Evolutionary conservation across 2,113 vertebrate genomes (phyloP), one percentile per base, ranked within the genome.

Genomic region (Rhinoderma darwinii): DNA sequence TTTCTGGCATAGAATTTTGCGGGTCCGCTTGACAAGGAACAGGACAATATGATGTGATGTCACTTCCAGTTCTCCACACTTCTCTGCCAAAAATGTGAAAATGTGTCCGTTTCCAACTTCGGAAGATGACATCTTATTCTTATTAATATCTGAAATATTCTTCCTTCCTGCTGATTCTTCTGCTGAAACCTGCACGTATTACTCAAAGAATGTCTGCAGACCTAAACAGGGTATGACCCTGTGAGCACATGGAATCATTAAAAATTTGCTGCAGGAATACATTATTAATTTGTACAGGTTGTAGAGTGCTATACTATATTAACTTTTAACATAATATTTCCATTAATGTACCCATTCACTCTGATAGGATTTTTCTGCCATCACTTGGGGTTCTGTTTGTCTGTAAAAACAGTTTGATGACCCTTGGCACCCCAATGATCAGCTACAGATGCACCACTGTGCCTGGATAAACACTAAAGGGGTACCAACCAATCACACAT

Each of bases 1-100:
- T 18, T 22, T 5, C 3, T 18, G 18, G 17, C 32, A 39, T 15
- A 6, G 66, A 70, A 35, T 77, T 77, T 41, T 8, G 15, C 4
- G 43, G 27, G 5, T 32, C 25, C 17, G 0, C 47, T 78, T 54
- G 27, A 20, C 76, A 56, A 78, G 47, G 15, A 77, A 77, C 47
- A 77, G 75, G 76, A 78, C 56, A 78, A 78, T 56, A 79, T 79
- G 17, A 37, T 79, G 77, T 79, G 77, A 79, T 59, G 51, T 79
- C 51, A 79, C 77, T 79, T 79, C 77, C 51, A 39, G 51, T 39
- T 1, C 27, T 78, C 32, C 77, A 59, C 44, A 39, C 9, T 32
- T 35, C 27, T 59, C 5, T 56, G 77, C 77, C 77, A 79, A 79
- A 79, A 56, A 39, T 59, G 47, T 79, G 56, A 32, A 78, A 79